Percentiles rank a stretch among this genome's conserved stretches.
Evolutionary conservation across 2,797 vertebrate genomes (phyloP).

Genomic region (Platyrinchus mystaceus): DNA sequence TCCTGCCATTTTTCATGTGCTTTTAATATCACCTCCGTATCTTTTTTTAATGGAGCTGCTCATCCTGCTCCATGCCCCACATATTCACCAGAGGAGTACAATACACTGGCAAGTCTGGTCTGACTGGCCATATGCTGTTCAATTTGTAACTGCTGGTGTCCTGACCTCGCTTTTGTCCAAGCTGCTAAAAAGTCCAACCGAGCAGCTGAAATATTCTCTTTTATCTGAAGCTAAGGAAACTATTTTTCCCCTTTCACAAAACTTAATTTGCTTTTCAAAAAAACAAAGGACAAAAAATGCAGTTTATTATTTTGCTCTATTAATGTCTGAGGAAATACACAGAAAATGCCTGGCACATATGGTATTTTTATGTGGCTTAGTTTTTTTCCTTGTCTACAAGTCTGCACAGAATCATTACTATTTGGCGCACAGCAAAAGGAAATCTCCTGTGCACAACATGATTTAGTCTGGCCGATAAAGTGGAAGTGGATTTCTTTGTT

Average conservation of each 20-base stretch:
- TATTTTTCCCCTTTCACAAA: not conserved
- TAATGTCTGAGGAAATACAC: constrained; percentile 32
- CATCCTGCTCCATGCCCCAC: not conserved
- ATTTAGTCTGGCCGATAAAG: constrained; percentile 60
- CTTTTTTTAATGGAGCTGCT: not conserved
- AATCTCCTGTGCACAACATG: constrained; percentile 59
- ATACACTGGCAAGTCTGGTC: not conserved
- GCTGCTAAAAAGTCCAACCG: not conserved
- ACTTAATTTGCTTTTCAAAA: constrained; percentile 42
- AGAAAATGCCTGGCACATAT: constrained; percentile 35
- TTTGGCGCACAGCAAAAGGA: constrained; percentile 49
- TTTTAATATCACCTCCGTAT: not conserved
- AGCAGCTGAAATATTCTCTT: not conserved
- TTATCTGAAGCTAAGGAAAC: constrained; percentile 12
- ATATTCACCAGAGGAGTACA: not conserved
- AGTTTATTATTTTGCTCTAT: constrained; percentile 15
- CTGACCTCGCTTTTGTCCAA: constrained; percentile 41
- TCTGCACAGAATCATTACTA: constrained; percentile 51
- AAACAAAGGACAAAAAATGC: not conserved
- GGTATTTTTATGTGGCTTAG: constrained; percentile 41
- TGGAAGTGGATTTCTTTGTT: constrained; percentile 46
- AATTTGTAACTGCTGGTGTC: constrained; percentile 47
- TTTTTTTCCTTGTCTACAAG: constrained; percentile 36
- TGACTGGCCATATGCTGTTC: constrained; percentile 48
- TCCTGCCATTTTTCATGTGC: not conserved